Percentiles rank a stretch among this genome's conserved stretches.
Conservation (phyloP, 1,140 invertebrate genomes). For the Whitmania pigra region DNA sequence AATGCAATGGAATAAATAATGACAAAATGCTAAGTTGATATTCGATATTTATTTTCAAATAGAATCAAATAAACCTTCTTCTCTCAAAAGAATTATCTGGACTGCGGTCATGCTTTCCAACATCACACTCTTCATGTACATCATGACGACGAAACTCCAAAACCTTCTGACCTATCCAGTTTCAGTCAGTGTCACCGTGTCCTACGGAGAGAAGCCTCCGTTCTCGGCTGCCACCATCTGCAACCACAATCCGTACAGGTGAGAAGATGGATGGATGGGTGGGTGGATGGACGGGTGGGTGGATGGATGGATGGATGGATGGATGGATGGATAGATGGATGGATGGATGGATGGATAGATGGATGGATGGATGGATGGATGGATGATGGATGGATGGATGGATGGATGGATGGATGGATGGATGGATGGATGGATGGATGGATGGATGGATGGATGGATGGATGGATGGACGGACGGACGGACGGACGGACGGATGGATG, state of each 20-base stretch:
- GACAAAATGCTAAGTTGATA: no score
- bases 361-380: no score
- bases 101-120: background rate
- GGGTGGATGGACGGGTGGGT: no score
- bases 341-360: no score
- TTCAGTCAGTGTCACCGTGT: constrained; percentile 28
- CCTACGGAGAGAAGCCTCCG: constrained; percentile 29
- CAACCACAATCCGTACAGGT: constrained; percentile 34
- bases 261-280: background rate
- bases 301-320: no score
- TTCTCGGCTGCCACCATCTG: constrained; percentile 35
- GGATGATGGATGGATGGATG: background rate
- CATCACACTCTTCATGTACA: constrained; percentile 11
- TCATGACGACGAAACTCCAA: constrained; percentile 9
- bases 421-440: no score
- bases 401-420: background rate
- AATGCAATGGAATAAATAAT: no score
- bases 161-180: constrained; percentile 14
- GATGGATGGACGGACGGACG: no score
- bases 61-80: background rate
- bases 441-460: no score
- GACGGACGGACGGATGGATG: no score
- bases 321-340: no score
- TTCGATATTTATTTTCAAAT: no score
- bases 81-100: constrained; percentile 10